Evolutionary conservation across 2,113 vertebrate genomes (phyloP), one percentile per base, ranked within the genome.

Genomic region (Scopus umbretta): DNA sequence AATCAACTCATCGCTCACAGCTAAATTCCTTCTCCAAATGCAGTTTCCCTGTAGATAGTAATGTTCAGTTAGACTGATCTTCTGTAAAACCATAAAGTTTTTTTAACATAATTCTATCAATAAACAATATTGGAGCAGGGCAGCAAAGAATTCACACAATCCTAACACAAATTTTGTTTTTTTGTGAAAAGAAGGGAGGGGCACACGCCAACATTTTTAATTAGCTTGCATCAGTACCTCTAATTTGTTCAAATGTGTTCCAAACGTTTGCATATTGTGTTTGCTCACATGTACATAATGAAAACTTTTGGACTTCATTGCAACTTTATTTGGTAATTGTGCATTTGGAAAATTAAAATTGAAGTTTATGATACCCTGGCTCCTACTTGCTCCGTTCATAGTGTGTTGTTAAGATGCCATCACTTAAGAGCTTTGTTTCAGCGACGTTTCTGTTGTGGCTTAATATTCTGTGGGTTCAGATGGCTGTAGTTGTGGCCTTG

Each of bases 1-100:
- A 98, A 98, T 98, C 97, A 98, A 97, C 97, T 97, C 94, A 94
- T 97, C 16, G 91, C 98, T 98, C 80, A 96, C 97, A 98, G 97
- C 97, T 97, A 96, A 98, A 98, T 97, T 98, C 97, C 97, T 97
- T 97, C 93, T 86, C 86, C 79, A 91, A 96, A 61, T 66, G 70
- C 53, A 82, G 88, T 97, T 98, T 97, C 97, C 92, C 49, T 84
- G 58, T 89, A 97, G 97, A 96, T 96, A 96, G 90, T 92, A 95
- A 86, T 96, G 91, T 97, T 96, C 80, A 92, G 61, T 94, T 97
- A 72, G 95, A 84, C 78, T 80, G 71, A 62, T 88, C 80, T 96
- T 95, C 90, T 91, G 85, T 86, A 93, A 96, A 95, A 95, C 94
- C 49, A 1, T 84, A 11, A 82, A 49, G 58, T 43, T 90, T 96